Evolutionary conservation across 2,888 invertebrate species (phyloP), one percentile per base, ranked within the genome.

Genomic region (Cacoxenus indagator): DNA sequence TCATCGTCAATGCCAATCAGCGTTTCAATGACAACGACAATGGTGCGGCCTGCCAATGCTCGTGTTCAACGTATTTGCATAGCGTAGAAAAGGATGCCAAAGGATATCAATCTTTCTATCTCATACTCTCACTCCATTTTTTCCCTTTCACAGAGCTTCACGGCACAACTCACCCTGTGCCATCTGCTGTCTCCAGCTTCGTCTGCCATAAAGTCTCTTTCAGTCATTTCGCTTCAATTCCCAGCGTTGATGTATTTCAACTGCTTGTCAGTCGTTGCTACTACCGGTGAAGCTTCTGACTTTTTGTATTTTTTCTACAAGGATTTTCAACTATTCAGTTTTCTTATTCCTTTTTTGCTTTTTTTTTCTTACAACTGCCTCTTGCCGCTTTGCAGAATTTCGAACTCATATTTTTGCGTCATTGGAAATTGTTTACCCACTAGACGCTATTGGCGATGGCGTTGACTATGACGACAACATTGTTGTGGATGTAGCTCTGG

Each of bases 161-260:
- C n/a, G n/a, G n/a, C n/a, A n/a, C n/a, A n/a, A 14, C 5, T 14
- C 5, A 37, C 8, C 37, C 37, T 4, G 14, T 37, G 2, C 37
- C 1, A 2, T 37, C 14, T 11, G 37, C 37, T 37, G 8, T 14
- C 5, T 11, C 14, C 37, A 14, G 2, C 37, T 11, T 37, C 19
- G 68, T 70, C 66, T 61, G 68, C 65, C 70, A 64, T 62, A 70
- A 64, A 64, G 66, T 70, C 57, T 65, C 59, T 67, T 68, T 68
- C n/a, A n/a, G 65, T 66, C 66, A 65, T 65, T 68, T 66, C 64
- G 37, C 64, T 64, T 65, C 68, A 68, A 67, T 70, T 68, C 68
- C 66, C 67, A 67, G 37, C 65, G 70, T 59, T 70, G 70, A 67
- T 70, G 70, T 67, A 70, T 65, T 67, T 65, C 67, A 65, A 66